Base-by-base conservation (phyloP, 2,797 vertebrate genomes). In the Distichodus sexfasciatus region DNA sequence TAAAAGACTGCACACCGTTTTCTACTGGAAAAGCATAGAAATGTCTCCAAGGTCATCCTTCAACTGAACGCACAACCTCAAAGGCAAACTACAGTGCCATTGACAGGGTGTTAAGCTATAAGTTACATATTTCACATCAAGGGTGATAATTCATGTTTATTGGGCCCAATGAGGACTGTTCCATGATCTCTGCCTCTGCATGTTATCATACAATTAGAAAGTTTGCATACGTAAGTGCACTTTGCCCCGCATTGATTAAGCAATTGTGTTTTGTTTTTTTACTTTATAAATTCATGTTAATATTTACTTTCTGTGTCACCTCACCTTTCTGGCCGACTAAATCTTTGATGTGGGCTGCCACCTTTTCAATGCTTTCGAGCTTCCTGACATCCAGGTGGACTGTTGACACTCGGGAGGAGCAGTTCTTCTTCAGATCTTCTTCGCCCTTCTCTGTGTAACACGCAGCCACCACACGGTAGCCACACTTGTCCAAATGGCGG, bases 371-470 rank as follows among this genome's bases (percentile, higher is more conserved):
- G 63, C 88, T 90, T 0, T 90, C 87, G 21, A 78, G 60, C 0
- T 88, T 90, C 11, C 72, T 61, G 0, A 91, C 89, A 10, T 92
- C 84, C 11, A 93, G 81, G 69, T 89, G 87, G 0, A 82, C 8
- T 0, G 87, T 80, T 41, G 46, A 83, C 68, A 91, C 44, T 48
- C 76, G 86, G 14, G 57, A 9, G 24, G 90, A 91, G 79, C 87
- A 89, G 29, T 78, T 62, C 72, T 92, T 91, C 77, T 47, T 89
- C 80, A 93, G 80, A 0, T 85, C 87, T 35, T 88, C 91, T 48
- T 92, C 90, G 4, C 90, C 91, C 44, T 84, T 88, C 77, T 90
- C 90, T 0, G 84, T 89, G 79, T 79, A 89, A 55, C 91, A 92
- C 0, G 79, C 29, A 1, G 90, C 91, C 19, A 91, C 85, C 55